A percentile compares a stretch with the other conserved stretches of the same genome.
Conservation (phyloP, 2,888 invertebrate genomes). For the Pristionchus mayeri region DNA sequence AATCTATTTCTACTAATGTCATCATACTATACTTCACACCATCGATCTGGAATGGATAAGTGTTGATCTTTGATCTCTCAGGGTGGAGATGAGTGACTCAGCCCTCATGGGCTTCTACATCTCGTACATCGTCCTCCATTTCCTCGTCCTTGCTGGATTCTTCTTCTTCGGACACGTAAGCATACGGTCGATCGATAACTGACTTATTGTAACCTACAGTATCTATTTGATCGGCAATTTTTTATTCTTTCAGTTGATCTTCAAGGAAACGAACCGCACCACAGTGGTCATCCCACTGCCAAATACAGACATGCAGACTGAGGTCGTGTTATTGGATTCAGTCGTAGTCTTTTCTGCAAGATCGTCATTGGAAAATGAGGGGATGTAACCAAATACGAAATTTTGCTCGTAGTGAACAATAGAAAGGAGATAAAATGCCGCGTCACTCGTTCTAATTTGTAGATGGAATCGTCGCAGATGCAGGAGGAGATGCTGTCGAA, state of each 20-base stretch:
- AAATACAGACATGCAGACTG: background rate
- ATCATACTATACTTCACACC: background rate
- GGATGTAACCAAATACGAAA: too few relatives aligned
- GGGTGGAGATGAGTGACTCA: slow-evolving; percentile 24
- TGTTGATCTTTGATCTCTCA: slow-evolving; percentile 23
- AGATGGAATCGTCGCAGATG: slow-evolving; percentile 23
- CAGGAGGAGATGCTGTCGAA: slow-evolving; percentile 29
- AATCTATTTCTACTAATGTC: too few relatives aligned
- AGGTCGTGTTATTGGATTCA: background rate
- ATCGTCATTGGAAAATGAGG: too few relatives aligned
- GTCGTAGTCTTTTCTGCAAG: background rate
- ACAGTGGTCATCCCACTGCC: slow-evolving; percentile 29
- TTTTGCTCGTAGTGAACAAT: background rate
- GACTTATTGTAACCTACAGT: background rate
- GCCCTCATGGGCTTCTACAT: slow-evolving; percentile 31
- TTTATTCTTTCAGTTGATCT: background rate
- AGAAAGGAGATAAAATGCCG: too few relatives aligned
- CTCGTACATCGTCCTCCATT: slow-evolving; percentile 38
- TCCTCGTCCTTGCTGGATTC: slow-evolving; percentile 25
- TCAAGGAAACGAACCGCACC: slow-evolving; percentile 35
- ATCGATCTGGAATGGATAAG: background rate
- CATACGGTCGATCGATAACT: background rate
- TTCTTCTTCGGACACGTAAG: slow-evolving; percentile 44
- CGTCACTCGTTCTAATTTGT: background rate
- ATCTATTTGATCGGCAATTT: background rate